A percentile compares a stretch with the other conserved stretches of the same genome.
Conservation (phyloP, 2,888 invertebrate genomes). For the Alsophila aescularia region DNA sequence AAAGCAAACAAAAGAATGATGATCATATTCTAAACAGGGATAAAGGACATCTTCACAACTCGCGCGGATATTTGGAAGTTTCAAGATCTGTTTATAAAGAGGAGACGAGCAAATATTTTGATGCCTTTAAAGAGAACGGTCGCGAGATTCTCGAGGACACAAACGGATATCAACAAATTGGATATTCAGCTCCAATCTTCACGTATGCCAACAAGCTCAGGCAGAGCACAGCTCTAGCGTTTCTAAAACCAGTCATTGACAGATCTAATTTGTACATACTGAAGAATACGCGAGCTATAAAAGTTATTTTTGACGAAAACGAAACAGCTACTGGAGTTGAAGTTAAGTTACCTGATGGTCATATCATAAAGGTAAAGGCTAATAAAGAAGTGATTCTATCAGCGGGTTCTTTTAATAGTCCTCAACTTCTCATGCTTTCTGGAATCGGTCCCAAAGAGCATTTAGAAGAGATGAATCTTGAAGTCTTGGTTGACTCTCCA, state of each 20-base stretch:
- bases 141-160: slow-evolving; percentile 47
- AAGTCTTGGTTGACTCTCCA: slow-evolving; percentile 49
- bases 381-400: slow-evolving; percentile 59
- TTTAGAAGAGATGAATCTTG: slow-evolving; percentile 49
- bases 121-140: slow-evolving; percentile 55
- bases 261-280: slow-evolving; percentile 52
- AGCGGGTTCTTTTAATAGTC: slow-evolving; percentile 60
- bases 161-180: slow-evolving; percentile 51
- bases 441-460: slow-evolving; percentile 61
- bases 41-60: slow-evolving; percentile 53
- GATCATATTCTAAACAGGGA: slow-evolving; percentile 47
- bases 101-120: slow-evolving; percentile 60
- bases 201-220: slow-evolving; percentile 48
- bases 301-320: slow-evolving; percentile 47
- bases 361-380: slow-evolving; percentile 41
- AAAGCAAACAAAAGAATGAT: slow-evolving; percentile 52
- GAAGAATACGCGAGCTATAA: slow-evolving; percentile 53
- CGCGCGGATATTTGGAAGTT: slow-evolving; percentile 51
- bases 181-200: slow-evolving; percentile 47
- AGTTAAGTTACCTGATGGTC: slow-evolving; percentile 42
- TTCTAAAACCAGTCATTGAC: slow-evolving; percentile 45
- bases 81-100: slow-evolving; percentile 56
- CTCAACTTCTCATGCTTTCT: slow-evolving; percentile 65
- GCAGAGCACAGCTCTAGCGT: slow-evolving; percentile 52
- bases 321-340: slow-evolving; percentile 53